Percentiles rank a stretch among this genome's conserved stretches.
Evolutionary conservation across 2,888 invertebrate species (phyloP).

Genomic region (Erebia epiphron): DNA sequence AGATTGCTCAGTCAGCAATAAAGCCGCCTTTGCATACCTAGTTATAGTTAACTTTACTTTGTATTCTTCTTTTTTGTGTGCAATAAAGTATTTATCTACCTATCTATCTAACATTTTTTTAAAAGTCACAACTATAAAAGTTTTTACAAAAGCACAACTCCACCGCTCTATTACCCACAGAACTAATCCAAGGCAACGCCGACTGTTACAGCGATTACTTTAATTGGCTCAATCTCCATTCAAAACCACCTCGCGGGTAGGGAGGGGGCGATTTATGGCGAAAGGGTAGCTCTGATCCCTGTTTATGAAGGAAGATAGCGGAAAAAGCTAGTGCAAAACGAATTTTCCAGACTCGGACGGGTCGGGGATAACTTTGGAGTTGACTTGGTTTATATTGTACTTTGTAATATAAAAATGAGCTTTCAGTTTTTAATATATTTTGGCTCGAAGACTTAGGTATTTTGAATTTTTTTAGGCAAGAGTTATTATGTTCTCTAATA

Average conservation of each 20-base stretch:
- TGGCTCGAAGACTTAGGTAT: no score
- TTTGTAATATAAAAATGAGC: conserved; percentile 7
- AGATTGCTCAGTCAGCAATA: no score
- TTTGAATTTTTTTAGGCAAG: no score
- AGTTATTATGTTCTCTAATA: no score
- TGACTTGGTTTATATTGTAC: not conserved
- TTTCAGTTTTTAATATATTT: not conserved
- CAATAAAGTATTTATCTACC: no score
- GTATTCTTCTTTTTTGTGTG: no score
- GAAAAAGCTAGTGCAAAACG: conserved; percentile 58
- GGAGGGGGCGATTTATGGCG: conserved; percentile 75
- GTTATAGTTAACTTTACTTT: no score
- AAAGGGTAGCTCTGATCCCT: conserved; percentile 81
- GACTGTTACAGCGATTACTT: conserved; percentile 88
- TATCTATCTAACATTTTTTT: not conserved
- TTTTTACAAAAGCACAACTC: conserved; percentile 47
- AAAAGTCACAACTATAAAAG: not conserved
- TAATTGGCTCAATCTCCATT: conserved; percentile 87
- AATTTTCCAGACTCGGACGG: conserved; percentile 22
- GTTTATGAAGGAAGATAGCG: conserved; percentile 81
- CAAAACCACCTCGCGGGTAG: conserved; percentile 80
- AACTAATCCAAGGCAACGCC: conserved; percentile 87
- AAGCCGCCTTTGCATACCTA: no score
- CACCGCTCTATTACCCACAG: conserved; percentile 56
- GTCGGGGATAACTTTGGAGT: conserved; percentile 13